phyloP scores from a whole-genome alignment of 1,140 invertebrate species.

The Tribolium castaneum region DNA sequence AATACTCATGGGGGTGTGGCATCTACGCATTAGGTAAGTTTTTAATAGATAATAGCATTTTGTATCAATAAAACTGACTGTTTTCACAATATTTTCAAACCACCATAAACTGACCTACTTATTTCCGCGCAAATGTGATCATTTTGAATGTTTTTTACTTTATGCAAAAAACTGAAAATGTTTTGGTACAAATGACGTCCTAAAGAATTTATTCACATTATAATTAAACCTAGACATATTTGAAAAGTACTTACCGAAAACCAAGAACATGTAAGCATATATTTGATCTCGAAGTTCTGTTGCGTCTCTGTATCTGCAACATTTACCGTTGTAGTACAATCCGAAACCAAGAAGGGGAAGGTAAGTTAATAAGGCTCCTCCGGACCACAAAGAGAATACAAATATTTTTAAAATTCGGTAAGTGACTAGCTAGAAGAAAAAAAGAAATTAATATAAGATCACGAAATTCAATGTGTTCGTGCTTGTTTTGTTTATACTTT shows the following conservation, averaged over 20 bases:
- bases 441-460: constrained; percentile 13
- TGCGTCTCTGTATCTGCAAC: constrained; percentile 79
- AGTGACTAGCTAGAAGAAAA: constrained; percentile 78
- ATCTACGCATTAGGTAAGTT: too few species aligned
- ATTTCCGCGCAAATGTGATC: too few species aligned
- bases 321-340: constrained; percentile 77
- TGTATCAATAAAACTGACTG: background rate
- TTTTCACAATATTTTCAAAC: background rate
- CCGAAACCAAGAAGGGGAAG: constrained; percentile 83
- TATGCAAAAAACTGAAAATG: too few species aligned
- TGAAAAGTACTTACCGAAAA: constrained; percentile 73
- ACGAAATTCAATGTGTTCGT: too few species aligned
- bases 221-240: background rate
- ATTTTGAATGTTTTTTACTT: too few species aligned
- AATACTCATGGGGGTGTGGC: too few species aligned
- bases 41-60: background rate
- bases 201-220: background rate
- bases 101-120: too few species aligned
- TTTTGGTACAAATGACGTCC: too few species aligned
- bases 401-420: constrained; percentile 78
- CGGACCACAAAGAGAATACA: constrained; percentile 77
- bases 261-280: constrained; percentile 83
- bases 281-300: constrained; percentile 72
- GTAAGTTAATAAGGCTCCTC: constrained; percentile 77
- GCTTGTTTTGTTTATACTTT: too few species aligned